Conservation (phyloP, 2,797 vertebrate species). For the Macropodus opercularis region DNA sequence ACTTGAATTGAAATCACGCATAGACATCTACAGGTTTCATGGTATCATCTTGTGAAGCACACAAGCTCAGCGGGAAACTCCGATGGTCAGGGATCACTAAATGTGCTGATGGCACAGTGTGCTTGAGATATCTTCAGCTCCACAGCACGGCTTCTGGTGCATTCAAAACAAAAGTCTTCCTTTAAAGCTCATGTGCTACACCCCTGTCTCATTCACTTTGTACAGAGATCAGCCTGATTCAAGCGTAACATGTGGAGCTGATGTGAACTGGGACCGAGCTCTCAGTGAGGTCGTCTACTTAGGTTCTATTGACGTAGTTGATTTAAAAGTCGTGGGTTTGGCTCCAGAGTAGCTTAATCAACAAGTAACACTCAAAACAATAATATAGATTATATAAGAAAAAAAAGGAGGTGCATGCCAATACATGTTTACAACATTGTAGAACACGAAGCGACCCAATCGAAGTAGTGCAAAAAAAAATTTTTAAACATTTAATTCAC, state of each 20-base stretch:
- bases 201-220: too few relatives aligned
- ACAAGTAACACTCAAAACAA: neutral
- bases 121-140: constrained; percentile 10
- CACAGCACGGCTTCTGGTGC: neutral
- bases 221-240: neutral
- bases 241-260: too few relatives aligned
- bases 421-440: constrained; percentile 16
- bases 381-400: constrained; percentile 3
- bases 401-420: neutral
- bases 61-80: too few relatives aligned
- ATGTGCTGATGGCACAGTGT: neutral
- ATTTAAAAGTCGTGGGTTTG: too few relatives aligned
- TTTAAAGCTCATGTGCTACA: neutral
- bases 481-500: too few relatives aligned
- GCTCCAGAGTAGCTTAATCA: neutral
- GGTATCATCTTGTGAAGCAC: too few relatives aligned
- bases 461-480: constrained; percentile 52
- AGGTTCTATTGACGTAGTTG: too few relatives aligned
- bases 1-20: neutral
- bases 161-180: neutral
- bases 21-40: neutral
- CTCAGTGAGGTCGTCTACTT: too few relatives aligned
- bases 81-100: neutral
- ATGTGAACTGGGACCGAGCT: too few relatives aligned
- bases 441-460: constrained; percentile 12